A percentile compares a stretch with the other conserved stretches of the same genome.
Evolutionary conservation across 2,113 vertebrate genomes (phyloP).

Genomic region (Phaethon lepturus): DNA sequence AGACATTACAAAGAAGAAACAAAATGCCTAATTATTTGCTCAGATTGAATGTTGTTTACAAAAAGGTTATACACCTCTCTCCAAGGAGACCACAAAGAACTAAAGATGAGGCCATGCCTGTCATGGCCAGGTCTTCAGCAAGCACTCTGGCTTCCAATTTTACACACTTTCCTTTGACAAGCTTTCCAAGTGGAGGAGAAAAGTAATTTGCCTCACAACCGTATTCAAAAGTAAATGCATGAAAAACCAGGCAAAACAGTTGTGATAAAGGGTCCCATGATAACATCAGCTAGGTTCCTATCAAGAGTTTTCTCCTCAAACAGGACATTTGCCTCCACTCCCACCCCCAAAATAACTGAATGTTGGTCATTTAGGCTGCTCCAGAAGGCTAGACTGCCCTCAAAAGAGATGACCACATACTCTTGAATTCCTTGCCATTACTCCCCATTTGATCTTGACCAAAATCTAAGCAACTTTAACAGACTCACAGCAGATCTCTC

Average conservation of each 20-base stretch:
- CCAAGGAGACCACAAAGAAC: fast-evolving
- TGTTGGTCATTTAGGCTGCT: not conserved
- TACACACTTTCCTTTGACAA: not conserved
- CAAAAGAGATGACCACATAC: not conserved
- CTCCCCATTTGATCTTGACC: not conserved
- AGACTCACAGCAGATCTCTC: not conserved
- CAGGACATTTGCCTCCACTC: not conserved
- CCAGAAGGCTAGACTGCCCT: not conserved
- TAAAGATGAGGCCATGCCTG: fast-evolving
- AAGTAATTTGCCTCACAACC: not conserved
- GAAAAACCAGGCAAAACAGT: not conserved
- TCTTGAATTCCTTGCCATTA: not conserved
- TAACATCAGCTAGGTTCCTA: not conserved
- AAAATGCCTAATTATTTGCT: not conserved
- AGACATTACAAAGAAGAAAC: not conserved
- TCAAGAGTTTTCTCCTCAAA: not conserved
- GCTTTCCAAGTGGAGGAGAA: not conserved
- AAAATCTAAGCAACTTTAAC: not conserved
- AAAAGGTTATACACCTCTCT: not conserved
- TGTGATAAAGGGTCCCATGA: not conserved
- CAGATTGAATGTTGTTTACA: not conserved
- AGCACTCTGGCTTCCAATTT: not conserved
- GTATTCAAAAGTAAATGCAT: not conserved
- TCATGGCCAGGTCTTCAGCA: not conserved
- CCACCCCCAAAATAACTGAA: not conserved